Conservation (phyloP, 2,113 vertebrate species). For the Psittacula cyanocephala region DNA sequence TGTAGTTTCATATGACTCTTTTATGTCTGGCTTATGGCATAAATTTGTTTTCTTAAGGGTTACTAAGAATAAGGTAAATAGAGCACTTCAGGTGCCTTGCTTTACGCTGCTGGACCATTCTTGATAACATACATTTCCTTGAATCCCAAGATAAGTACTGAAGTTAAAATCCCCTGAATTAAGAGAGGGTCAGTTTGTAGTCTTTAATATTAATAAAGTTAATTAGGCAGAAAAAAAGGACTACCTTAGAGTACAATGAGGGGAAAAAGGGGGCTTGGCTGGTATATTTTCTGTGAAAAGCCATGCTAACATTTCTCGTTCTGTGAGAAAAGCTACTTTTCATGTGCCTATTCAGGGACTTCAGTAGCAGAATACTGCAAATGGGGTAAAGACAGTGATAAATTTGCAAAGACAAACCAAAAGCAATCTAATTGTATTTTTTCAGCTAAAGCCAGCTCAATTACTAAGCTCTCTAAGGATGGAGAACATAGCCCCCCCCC, state of each 20-base stretch:
- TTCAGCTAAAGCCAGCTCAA: slow-evolving; percentile 4
- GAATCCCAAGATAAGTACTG: not conserved
- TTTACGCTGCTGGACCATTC: not conserved
- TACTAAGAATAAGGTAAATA: not conserved
- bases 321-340: not conserved
- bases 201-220: slow-evolving; percentile 33
- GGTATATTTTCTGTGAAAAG: slow-evolving; percentile 4
- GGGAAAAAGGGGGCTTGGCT: not conserved
- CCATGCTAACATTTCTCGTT: not conserved
- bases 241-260: not conserved
- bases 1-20: not conserved
- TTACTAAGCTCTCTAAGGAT: not conserved
- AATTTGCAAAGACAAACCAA: slow-evolving; percentile 32
- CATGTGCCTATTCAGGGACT: not conserved
- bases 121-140: not conserved
- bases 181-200: not conserved
- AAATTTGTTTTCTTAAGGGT: not conserved
- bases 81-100: not conserved
- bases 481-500: not conserved
- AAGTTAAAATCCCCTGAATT: not conserved
- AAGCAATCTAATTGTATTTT: not conserved
- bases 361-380: not conserved
- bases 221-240: slow-evolving; percentile 3
- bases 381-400: not conserved
- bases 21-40: not conserved